Evolutionary conservation across 2,113 vertebrate species (phyloP).

Genomic region (Galemys pyrenaicus): DNA sequence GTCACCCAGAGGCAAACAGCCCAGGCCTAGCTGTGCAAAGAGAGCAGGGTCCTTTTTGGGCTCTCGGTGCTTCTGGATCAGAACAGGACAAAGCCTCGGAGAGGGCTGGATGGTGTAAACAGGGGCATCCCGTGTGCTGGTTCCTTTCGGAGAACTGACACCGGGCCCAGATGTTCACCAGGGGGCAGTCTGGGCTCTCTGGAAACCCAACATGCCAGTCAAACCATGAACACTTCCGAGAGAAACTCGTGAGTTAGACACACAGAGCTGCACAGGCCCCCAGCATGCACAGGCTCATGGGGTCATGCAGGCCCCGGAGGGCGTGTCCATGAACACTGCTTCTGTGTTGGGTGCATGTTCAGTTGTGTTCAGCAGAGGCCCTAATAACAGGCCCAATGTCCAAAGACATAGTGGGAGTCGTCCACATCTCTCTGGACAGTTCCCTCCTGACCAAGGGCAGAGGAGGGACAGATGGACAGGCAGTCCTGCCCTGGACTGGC

Average conservation of each 20-base stretch:
- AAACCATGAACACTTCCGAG: conserved; percentile 43
- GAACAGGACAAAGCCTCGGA: background rate
- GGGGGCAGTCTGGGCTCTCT: background rate
- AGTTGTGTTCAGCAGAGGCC: background rate
- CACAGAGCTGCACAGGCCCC: background rate
- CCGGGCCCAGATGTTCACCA: background rate
- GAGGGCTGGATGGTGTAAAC: background rate
- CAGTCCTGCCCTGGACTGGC: background rate
- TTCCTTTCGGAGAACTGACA: background rate
- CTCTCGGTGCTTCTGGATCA: background rate
- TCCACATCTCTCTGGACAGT: background rate
- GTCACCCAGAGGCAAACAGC: background rate
- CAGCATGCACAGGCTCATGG: fast-evolving
- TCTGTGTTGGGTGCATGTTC: fast-evolving
- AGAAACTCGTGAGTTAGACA: background rate
- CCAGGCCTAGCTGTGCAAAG: background rate
- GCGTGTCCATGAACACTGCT: background rate
- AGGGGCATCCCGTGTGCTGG: background rate
- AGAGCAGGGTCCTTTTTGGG: background rate
- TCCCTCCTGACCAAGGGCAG: background rate
- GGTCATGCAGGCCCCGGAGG: background rate
- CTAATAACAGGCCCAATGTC: background rate
- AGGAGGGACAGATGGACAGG: background rate
- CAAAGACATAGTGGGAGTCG: background rate
- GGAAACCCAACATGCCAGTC: conserved; percentile 14